phyloP scores from a whole-genome alignment of 2,888 invertebrate genomes.

The Eupithecia insigniata region DNA sequence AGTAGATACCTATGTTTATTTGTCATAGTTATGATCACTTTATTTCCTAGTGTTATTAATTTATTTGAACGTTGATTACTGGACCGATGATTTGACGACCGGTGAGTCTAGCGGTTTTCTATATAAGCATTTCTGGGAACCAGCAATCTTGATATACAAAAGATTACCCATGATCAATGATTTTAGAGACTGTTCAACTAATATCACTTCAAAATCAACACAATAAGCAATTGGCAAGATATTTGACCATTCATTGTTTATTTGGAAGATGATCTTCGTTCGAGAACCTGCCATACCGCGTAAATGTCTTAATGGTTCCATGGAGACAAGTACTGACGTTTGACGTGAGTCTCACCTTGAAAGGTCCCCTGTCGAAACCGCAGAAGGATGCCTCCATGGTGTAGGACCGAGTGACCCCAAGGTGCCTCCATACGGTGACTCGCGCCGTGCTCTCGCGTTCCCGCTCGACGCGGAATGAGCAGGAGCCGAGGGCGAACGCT shows the following conservation, averaged over 20 bases:
- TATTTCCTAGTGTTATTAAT: neutral
- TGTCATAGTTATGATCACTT: neutral
- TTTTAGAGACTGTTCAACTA: neutral
- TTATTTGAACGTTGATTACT: neutral
- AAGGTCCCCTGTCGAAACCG: slow-evolving; percentile 91
- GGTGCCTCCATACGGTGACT: slow-evolving; percentile 93
- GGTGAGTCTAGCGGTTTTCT: neutral
- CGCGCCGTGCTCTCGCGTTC: slow-evolving; percentile 92
- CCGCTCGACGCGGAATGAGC: slow-evolving; percentile 90
- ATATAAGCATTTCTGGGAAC: neutral
- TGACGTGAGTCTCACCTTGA: slow-evolving; percentile 77
- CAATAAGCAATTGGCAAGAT: neutral
- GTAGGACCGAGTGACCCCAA: slow-evolving; percentile 89
- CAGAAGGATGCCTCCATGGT: slow-evolving; percentile 95
- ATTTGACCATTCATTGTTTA: neutral
- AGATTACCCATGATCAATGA: neutral
- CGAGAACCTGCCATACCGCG: neutral
- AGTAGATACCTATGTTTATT: neutral
- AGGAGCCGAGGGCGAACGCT: slow-evolving; percentile 88
- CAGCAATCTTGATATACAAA: neutral
- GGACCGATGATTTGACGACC: neutral
- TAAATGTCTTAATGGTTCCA: neutral
- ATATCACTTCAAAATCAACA: neutral
- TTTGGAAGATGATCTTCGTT: neutral
- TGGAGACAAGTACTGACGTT: neutral